Evolutionary conservation across 2,888 invertebrate genomes (phyloP), one percentile per base, ranked within the genome.

Genomic region (Acholoe squamosa): DNA sequence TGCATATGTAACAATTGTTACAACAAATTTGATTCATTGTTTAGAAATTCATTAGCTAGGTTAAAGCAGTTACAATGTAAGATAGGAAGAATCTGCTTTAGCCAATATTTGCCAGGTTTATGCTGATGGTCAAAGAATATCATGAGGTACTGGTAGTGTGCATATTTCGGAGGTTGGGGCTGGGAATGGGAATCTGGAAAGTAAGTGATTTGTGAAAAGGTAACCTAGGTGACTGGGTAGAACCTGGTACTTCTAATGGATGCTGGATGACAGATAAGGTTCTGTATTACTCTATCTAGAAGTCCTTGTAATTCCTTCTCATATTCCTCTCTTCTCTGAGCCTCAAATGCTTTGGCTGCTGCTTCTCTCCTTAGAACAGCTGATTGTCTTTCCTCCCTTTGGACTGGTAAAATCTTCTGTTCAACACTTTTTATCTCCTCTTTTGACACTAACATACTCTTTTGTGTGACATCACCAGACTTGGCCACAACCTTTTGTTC

Each of bases 291-390:
- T 80, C 80, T 80, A 3, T 80, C 80, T 34, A 80, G 43, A 7
- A 80, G 33, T 43, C 22, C 80, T 80, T 80, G n/a, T 0, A 80
- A 43, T n/a, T 80, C 80, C 80, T 80, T 80, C 43, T 80, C 80
- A 34, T 80, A 34, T 43, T 80, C 34, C 22, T 33, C 80, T n/a
- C 22, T 80, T 19, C 33, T 80, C 22, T 80, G 1, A 1, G 80
- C 80, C 43, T 80, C 80, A 0, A 80, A 25, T 43, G 0, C 80
- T 43, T 16, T 16, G 3, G 34, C 34, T 34, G 7, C 16, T 43
- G 34, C 43, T 25, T 80, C 80, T n/a, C 33, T 34, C 43, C 80
- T 14, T 1, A 43, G 22, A 19, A 34, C 5, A 22, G 80, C 80
- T 22, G 43, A 34, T 16, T 43, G 80, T 33, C 34, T 14, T n/a